Percentiles rank a stretch among this genome's conserved stretches.
phyloP scores from a whole-genome alignment of 2,113 vertebrate genomes.

The Talpa occidentalis region DNA sequence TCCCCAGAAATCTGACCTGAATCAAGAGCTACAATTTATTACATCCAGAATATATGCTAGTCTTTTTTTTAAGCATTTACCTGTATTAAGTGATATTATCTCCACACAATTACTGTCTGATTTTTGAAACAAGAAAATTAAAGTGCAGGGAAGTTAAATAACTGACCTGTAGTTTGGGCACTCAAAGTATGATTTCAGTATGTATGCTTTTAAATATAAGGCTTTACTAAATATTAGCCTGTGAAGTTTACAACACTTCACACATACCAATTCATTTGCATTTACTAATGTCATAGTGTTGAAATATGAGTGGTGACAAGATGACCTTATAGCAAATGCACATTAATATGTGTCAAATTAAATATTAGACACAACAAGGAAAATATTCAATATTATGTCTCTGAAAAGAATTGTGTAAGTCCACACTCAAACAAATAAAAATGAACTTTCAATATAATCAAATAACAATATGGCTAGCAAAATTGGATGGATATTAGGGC shows the following conservation, averaged over 20 bases:
- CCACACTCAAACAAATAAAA: background rate
- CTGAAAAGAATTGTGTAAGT: background rate
- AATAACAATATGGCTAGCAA: background rate
- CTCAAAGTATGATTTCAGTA: background rate
- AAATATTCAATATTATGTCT: background rate
- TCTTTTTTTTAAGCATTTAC: background rate
- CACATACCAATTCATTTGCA: background rate
- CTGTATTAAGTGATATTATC: background rate
- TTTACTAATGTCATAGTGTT: background rate
- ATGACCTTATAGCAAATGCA: background rate
- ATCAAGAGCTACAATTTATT: background rate
- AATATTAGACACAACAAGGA: background rate
- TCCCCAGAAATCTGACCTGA: background rate
- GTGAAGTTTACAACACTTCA: background rate
- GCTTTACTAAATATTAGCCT: background rate
- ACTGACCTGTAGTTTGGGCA: background rate
- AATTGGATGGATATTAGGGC: background rate
- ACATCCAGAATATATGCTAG: background rate
- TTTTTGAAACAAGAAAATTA: background rate
- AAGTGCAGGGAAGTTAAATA: background rate
- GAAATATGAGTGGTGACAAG: background rate
- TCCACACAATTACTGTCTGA: background rate
- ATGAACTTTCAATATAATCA: background rate
- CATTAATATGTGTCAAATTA: background rate
- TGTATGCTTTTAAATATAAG: background rate